Conservation (phyloP, 2,113 vertebrate species). For the Vanacampus margaritifer region DNA sequence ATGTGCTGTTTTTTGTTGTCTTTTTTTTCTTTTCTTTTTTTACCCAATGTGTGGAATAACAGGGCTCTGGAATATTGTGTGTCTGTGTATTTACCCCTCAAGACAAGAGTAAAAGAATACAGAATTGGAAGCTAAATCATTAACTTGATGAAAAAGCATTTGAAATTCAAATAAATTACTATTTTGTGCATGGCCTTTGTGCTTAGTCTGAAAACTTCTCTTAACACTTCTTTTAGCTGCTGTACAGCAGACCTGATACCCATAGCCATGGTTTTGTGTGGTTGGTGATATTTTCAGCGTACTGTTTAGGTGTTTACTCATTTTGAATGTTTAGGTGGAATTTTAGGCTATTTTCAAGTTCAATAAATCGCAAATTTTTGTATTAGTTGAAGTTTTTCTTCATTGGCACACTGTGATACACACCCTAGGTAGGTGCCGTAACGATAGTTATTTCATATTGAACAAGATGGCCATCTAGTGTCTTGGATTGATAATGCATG, state of each 20-base stretch:
- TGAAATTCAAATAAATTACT: conserved; percentile 42
- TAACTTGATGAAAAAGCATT: conserved; percentile 41
- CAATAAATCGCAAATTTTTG: conserved; percentile 69
- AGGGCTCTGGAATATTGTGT: conserved; percentile 36
- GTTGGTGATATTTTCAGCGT: conserved; percentile 59
- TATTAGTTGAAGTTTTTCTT: conserved; percentile 19
- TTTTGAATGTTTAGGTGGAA: conserved; percentile 41
- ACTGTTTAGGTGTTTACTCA: conserved; percentile 50
- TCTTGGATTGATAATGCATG: neutral
- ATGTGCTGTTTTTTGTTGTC: conserved; percentile 21
- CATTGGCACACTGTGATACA: neutral
- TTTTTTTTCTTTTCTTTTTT: neutral
- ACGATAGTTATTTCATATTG: conserved; percentile 3
- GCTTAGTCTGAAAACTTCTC: conserved; percentile 42
- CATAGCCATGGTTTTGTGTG: conserved; percentile 60
- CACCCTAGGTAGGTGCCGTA: neutral
- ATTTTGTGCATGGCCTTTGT: conserved; percentile 54
- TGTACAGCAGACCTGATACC: conserved; percentile 41
- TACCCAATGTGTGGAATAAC: conserved; percentile 15
- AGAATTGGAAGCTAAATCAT: conserved; percentile 23
- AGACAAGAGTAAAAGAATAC: conserved; percentile 9
- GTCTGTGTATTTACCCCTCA: conserved; percentile 3
- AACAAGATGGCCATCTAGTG: conserved; percentile 44
- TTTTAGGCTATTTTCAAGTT: conserved; percentile 60
- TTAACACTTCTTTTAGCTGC: conserved; percentile 26